A percentile compares a stretch with the other conserved stretches of the same genome.
These are phyloP conservation scores for Campoplex nolae DNA, from an alignment of 2,888 invertebrate genomes.

Conservation along the genomic window DNA sequence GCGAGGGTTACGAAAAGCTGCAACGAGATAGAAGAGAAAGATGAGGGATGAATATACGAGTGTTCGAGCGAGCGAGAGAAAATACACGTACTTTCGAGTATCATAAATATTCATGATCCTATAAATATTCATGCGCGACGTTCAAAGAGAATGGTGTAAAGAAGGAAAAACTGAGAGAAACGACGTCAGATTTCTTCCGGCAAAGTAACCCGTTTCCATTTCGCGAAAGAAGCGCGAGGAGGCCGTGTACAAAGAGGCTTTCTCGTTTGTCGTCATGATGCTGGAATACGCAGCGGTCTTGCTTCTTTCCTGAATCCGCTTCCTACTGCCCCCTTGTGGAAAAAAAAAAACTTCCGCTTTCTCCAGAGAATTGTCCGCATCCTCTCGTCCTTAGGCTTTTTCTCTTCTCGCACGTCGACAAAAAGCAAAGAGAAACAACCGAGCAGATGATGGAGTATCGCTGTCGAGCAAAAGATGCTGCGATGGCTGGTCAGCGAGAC, in stretches of 20 bases:
- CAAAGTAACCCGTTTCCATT: conserved; percentile 70
- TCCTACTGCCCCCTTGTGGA: conserved; percentile 25
- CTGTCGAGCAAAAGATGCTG: not conserved
- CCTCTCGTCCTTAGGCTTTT: conserved; percentile 7
- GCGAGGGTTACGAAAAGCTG: conserved; percentile 42
- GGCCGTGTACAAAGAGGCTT: conserved; percentile 29
- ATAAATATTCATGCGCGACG: conserved; percentile 78
- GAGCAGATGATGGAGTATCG: not conserved
- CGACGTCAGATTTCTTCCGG: conserved; percentile 74
- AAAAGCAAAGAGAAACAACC: not conserved
- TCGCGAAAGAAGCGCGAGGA: conserved; percentile 22
- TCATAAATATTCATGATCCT: conserved; percentile 78
- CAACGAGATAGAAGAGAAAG: conserved; percentile 39
- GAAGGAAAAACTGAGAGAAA: conserved; percentile 75
- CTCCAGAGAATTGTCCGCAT: conserved; percentile 17
- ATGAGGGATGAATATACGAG: conserved; percentile 34
- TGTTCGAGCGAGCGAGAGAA: conserved; percentile 35
- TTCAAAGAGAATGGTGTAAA: conserved; percentile 78
- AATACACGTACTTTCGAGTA: conserved; percentile 73
- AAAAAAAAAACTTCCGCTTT: conserved; percentile 19
- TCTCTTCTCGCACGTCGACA: not conserved
- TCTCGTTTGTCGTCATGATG: conserved; percentile 46
- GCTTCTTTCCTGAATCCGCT: conserved; percentile 11
- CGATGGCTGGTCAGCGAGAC: not conserved
- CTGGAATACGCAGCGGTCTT: conserved; percentile 22